Conservation (phyloP, 2,113 vertebrate genomes). For the Scomber colias region DNA sequence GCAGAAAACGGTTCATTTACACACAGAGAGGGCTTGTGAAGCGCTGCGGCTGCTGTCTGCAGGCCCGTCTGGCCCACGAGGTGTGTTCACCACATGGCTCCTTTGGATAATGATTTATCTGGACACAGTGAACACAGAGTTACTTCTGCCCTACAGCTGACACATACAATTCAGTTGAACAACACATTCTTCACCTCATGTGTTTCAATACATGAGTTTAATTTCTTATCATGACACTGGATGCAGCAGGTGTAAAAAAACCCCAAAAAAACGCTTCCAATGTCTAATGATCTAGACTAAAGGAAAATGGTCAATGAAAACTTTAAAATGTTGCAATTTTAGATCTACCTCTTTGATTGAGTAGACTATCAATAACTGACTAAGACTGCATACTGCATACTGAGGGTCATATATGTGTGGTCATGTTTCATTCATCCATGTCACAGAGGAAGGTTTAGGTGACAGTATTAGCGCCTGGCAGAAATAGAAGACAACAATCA, state of each 20-base stretch:
- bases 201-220: slow-evolving; percentile 8
- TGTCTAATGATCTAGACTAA: no score
- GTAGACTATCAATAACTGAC: not conserved
- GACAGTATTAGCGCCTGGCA: slow-evolving; percentile 46
- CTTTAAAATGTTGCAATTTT: no score
- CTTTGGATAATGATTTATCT: slow-evolving; percentile 56
- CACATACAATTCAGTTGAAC: slow-evolving; percentile 36
- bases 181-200: not conserved
- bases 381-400: not conserved
- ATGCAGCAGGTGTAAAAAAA: no score
- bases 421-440: slow-evolving; percentile 8
- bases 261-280: no score
- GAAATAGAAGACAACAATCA: slow-evolving; percentile 62
- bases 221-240: not conserved
- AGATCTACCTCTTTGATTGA: no score
- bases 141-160: slow-evolving; percentile 26
- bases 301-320: no score
- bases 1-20: slow-evolving; percentile 55
- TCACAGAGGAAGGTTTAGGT: slow-evolving; percentile 32
- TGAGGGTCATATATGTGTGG: slow-evolving; percentile 21
- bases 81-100: slow-evolving; percentile 54
- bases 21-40: slow-evolving; percentile 55
- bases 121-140: slow-evolving; percentile 41
- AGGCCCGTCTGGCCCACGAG: slow-evolving; percentile 42
- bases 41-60: slow-evolving; percentile 47